Evolutionary conservation across 1,140 invertebrate genomes (phyloP).

Genomic region (Sitodiplosis mosellana): DNA sequence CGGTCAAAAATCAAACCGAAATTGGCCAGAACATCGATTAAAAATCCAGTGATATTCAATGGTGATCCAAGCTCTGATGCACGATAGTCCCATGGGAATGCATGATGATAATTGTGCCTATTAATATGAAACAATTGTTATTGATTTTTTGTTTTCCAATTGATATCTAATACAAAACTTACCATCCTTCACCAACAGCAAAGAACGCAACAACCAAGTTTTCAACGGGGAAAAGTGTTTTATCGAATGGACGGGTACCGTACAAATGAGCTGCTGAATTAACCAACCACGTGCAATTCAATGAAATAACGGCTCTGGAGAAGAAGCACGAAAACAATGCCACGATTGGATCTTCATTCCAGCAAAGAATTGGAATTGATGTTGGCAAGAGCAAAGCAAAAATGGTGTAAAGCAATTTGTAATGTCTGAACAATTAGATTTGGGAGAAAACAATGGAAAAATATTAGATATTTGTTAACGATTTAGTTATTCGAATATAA

Average conservation of each 20-base stretch:
- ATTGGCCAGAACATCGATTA: slow-evolving; percentile 29
- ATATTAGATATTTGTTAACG: neutral
- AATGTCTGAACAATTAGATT: slow-evolving; percentile 45
- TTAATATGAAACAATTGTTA: too few relatives aligned
- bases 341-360: slow-evolving; percentile 38
- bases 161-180: too few relatives aligned
- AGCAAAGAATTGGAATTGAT: slow-evolving; percentile 44
- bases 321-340: slow-evolving; percentile 37
- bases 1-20: slow-evolving; percentile 45
- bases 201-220: slow-evolving; percentile 31
- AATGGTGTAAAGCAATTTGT: slow-evolving; percentile 41
- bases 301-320: slow-evolving; percentile 43
- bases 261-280: slow-evolving; percentile 61
- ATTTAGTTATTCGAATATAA: neutral
- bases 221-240: slow-evolving; percentile 35
- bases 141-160: too few relatives aligned
- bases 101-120: slow-evolving; percentile 59
- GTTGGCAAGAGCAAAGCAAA: slow-evolving; percentile 54
- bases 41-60: slow-evolving; percentile 26
- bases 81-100: slow-evolving; percentile 38
- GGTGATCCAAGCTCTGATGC: slow-evolving; percentile 35
- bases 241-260: slow-evolving; percentile 45
- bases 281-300: slow-evolving; percentile 74
- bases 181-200: slow-evolving; percentile 34
- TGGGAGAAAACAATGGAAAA: too few relatives aligned